Conservation (phyloP, 1,140 invertebrate species). For the Colletes gigas region DNA sequence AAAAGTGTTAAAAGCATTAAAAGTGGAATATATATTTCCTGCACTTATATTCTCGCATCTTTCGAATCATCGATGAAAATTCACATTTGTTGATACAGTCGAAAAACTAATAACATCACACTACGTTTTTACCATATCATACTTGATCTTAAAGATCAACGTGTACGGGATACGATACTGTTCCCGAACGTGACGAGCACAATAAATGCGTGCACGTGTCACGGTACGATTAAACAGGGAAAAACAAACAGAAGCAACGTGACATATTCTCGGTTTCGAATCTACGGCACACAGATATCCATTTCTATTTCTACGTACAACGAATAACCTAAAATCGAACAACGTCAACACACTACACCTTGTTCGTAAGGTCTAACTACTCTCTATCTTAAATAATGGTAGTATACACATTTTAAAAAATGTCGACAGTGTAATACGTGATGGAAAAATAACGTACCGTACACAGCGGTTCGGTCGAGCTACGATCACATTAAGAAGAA, state of each 20-base stretch:
- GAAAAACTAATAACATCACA: not conserved
- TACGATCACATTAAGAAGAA: too few species aligned
- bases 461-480: too few species aligned
- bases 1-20: too few species aligned
- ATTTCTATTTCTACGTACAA: slow-evolving; percentile 19
- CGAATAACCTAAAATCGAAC: slow-evolving; percentile 19
- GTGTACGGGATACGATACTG: not conserved
- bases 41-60: not conserved
- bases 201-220: slow-evolving; percentile 9
- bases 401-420: slow-evolving; percentile 2
- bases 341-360: slow-evolving; percentile 1
- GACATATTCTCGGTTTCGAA: not conserved
- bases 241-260: not conserved
- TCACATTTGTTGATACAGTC: not conserved
- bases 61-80: not conserved
- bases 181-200: not conserved
- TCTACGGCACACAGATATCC: not conserved
- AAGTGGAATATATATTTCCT: too few species aligned
- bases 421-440: not conserved
- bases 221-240: not conserved
- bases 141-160: not conserved
- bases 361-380: slow-evolving; percentile 11
- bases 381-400: slow-evolving; percentile 2
- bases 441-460: not conserved
- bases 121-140: not conserved